These are phyloP conservation scores for Drosophila littoralis DNA, from an alignment of 1,140 invertebrate genomes.

Conservation along the genomic window DNA sequence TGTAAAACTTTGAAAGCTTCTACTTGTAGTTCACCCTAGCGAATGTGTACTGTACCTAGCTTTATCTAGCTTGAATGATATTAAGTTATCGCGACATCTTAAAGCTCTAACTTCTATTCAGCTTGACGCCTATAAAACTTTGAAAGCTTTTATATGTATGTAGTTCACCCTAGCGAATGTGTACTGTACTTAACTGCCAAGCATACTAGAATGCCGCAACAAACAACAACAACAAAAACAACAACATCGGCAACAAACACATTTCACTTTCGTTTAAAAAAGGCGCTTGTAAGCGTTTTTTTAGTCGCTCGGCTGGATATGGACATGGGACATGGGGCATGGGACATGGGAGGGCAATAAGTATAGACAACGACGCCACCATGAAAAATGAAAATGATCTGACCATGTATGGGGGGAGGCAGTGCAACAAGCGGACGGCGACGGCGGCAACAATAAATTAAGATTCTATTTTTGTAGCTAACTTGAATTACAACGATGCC, in stretches of 20 bases:
- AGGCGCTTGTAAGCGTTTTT: slow-evolving; percentile 52
- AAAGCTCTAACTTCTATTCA: too few species aligned
- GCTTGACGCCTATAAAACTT: too few species aligned
- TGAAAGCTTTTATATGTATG: background rate
- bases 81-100: too few species aligned
- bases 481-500: slow-evolving; percentile 68
- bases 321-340: background rate
- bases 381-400: slow-evolving; percentile 80
- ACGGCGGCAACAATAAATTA: slow-evolving; percentile 74
- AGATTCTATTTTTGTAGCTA: slow-evolving; percentile 81
- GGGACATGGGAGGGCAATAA: background rate
- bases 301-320: slow-evolving; percentile 6
- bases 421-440: slow-evolving; percentile 30
- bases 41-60: background rate
- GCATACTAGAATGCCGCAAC: slow-evolving; percentile 37
- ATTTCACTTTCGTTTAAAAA: slow-evolving; percentile 66
- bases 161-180: background rate
- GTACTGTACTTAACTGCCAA: slow-evolving; percentile 24
- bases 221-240: slow-evolving; percentile 18
- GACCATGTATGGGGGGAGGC: slow-evolving; percentile 65
- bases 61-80: too few species aligned
- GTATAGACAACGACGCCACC: slow-evolving; percentile 25
- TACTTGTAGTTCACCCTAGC: background rate
- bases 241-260: slow-evolving; percentile 20
- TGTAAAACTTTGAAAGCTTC: too few species aligned